Percentiles rank a stretch among this genome's conserved stretches.
phyloP scores from a whole-genome alignment of 1,140 invertebrate genomes.

The Bombus fervidus region DNA sequence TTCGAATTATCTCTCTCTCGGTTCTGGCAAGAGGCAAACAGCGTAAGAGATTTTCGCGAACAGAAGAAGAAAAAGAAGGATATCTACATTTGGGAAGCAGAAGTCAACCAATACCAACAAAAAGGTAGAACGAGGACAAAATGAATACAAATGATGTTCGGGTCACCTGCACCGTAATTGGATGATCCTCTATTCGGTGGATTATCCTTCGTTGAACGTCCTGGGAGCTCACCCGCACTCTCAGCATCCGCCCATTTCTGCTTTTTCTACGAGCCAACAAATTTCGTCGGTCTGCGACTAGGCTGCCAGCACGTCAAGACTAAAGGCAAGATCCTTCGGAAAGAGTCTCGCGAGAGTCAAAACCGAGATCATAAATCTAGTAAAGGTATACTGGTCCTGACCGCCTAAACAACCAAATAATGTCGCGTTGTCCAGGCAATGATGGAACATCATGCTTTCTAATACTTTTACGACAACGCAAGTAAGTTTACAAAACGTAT shows the following conservation, averaged over 20 bases:
- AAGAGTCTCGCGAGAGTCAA: slow-evolving; percentile 40
- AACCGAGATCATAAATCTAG: slow-evolving; percentile 68
- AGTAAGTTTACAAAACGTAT: slow-evolving; percentile 46
- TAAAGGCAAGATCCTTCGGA: slow-evolving; percentile 8
- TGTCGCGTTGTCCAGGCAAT: slow-evolving; percentile 68
- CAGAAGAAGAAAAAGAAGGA: background rate
- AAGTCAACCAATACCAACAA: slow-evolving; percentile 34
- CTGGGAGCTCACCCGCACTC: slow-evolving; percentile 33
- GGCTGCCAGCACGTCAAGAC: background rate
- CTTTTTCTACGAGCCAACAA: slow-evolving; percentile 46
- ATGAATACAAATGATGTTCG: slow-evolving; percentile 75
- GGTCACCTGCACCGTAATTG: slow-evolving; percentile 76
- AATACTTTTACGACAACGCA: slow-evolving; percentile 64
- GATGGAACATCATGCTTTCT: slow-evolving; percentile 61
- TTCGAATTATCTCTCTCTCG: slow-evolving; percentile 63
- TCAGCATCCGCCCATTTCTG: slow-evolving; percentile 43
- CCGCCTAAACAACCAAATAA: slow-evolving; percentile 67
- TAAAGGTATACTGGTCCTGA: slow-evolving; percentile 29
- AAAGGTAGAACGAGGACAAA: slow-evolving; percentile 61
- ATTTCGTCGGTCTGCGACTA: slow-evolving; percentile 31
- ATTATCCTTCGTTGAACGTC: slow-evolving; percentile 73
- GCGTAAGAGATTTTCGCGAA: slow-evolving; percentile 3
- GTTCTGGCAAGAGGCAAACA: slow-evolving; percentile 2
- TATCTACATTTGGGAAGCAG: background rate
- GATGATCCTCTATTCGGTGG: slow-evolving; percentile 73